Evolutionary conservation across 2,797 vertebrate species (phyloP), one percentile per base, ranked within the genome.

Genomic region (Myotis pilosus): DNA sequence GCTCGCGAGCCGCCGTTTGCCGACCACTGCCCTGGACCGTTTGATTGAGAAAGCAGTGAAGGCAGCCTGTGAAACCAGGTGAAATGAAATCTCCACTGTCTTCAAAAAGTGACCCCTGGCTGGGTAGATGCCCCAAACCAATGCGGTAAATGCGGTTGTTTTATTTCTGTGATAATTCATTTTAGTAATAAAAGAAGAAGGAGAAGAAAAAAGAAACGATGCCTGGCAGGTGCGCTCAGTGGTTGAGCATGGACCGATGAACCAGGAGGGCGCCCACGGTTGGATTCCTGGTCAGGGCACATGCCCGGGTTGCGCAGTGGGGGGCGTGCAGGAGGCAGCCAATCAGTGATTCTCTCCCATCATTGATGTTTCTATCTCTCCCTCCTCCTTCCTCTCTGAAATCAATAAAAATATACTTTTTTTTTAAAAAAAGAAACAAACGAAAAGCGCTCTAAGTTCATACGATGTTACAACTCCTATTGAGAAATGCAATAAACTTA

Each of bases 21-120:
- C 41, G 9, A 44, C 41, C 41, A 11, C 44, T 47, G 11, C 44
- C 80, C 20, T 2, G 0, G 85, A 78, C 49, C 93, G 94, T 49
- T 13, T 41, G 82, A 85, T 94, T 96, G 92, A 93, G 89, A 88
- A 94, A 91, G 89, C 57, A 68, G 51, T 79, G 17, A 90, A 87
- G 47, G 55, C 85, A 92, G 85, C 72, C 74, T 74, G 0, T 47
- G 81, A 66, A 88, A 20, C 60, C 36, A 75, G 68, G 64, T 71
- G 51, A 90, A 60, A 80, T 71, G 60, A 87, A 60, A 84, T 64
- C 68, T 62, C 60, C 20, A 15, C 13, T 66, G 6, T 28, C 41
- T 87, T 96, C 75, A 33, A 87, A 85, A 87, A 74, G 22, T 55
- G 49, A 68, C n/a, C 11, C 71, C 36, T 66, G 62, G 62, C 11